Evolutionary conservation across 2,797 vertebrate species (phyloP), one percentile per base, ranked within the genome.

Genomic region (Amniataba percoides): DNA sequence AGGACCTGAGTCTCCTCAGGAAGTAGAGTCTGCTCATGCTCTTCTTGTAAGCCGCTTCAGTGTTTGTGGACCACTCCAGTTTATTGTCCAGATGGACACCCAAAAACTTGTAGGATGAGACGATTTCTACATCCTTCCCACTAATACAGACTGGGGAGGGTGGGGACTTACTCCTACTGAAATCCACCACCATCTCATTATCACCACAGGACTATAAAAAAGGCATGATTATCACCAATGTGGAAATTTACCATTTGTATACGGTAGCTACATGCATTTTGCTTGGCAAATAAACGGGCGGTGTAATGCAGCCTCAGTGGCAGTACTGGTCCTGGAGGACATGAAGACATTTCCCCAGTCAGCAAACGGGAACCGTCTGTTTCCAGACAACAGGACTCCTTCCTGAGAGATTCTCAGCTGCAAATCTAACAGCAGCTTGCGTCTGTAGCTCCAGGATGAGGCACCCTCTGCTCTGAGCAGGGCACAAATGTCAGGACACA

Each of bases 301-400:
- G 61, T 78, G 58, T 70, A 49, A 64, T 48, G 64, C 67, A 67
- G 70, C 83, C 68, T 71, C 80, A 45, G 80, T 81, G 55, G 83
- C 84, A 63, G 78, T 66, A 4, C 46, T 71, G 88, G 74, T 91
- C 89, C 89, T 92, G 66, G 84, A 91, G 87, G 88, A 93, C 82
- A 64, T 75, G 77, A 80, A 84, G 79, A 81, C 77, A 85, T 89
- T 86, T 92, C 87, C 89, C 87, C 76, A 81, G 90, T 93, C 92
- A 91, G 91, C 90, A 92, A 93, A 92, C n/a, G 68, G 68, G 88
- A 92, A 89, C 78, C 61, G 52, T 91, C 82, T 90, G 89, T 91
- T 92, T 90, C 86, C 85, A 94, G 90, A 92, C 88, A 93, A 91
- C 91, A 81, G 75, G 80, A 71, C 86, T 93, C 84, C 82, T 93